phyloP scores from a whole-genome alignment of 1,140 invertebrate species.

The Drosophila nigromelanica region DNA sequence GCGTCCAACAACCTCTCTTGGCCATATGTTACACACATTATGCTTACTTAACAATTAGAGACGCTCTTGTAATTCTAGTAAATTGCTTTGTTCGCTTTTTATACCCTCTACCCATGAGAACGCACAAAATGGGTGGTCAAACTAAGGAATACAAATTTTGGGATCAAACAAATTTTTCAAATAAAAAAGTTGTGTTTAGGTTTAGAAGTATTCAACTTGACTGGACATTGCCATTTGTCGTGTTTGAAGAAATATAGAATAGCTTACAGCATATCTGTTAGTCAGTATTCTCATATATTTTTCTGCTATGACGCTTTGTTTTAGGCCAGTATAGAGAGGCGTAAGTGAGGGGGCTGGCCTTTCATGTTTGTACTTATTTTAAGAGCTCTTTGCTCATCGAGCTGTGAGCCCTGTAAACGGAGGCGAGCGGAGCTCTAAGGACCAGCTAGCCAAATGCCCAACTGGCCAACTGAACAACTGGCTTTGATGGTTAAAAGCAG shows the following conservation, averaged over 20 bases:
- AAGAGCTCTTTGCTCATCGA: constrained; percentile 66
- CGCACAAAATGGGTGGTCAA: not conserved
- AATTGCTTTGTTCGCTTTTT: constrained; percentile 71
- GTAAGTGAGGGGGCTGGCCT: constrained; percentile 16
- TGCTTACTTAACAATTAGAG: constrained; percentile 82
- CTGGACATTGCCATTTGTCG: no score
- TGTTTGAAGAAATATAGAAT: no score
- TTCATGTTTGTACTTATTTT: constrained; percentile 54
- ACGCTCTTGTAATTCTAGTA: constrained; percentile 77
- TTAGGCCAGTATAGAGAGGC: constrained; percentile 16
- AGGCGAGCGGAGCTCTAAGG: constrained; percentile 53
- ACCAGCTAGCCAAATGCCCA: constrained; percentile 8
- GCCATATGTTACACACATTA: constrained; percentile 79
- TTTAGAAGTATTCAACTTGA: no score
- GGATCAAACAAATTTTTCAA: not conserved
- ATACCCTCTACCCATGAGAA: constrained; percentile 10
- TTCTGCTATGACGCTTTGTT: constrained; percentile 25
- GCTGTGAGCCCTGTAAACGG: constrained; percentile 56
- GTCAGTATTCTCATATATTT: not conserved
- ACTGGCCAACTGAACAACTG: constrained; percentile 27
- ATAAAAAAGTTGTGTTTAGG: no score
- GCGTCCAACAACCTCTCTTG: constrained; percentile 53
- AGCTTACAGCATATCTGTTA: not conserved
- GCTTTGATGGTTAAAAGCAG: constrained; percentile 35
- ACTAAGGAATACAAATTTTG: not conserved